Percentiles rank a stretch among this genome's conserved stretches.
phyloP scores from a whole-genome alignment of 2,888 invertebrate species.

The Agrilus cyanescens region DNA sequence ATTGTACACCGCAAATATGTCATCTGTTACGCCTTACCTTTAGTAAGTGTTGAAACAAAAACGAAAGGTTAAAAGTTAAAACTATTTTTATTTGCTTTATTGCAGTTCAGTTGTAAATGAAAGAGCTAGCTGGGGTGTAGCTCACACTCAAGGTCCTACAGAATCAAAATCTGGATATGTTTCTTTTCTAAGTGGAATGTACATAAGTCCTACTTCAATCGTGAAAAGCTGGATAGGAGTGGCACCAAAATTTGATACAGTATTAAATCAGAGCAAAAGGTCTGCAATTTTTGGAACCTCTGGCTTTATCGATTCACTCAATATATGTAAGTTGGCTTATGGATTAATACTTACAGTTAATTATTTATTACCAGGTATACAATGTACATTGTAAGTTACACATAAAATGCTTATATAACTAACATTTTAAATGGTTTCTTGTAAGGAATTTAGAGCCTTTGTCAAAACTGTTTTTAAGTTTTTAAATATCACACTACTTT shows the following conservation, averaged over 20 bases:
- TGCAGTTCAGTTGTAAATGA: conserved; percentile 43
- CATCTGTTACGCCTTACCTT: conserved; percentile 43
- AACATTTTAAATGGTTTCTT: conserved; percentile 13
- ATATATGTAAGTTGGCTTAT: conserved; percentile 44
- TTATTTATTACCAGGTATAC: too few species aligned
- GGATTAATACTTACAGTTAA: neutral
- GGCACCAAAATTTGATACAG: conserved; percentile 92
- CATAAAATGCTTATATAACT: too few species aligned
- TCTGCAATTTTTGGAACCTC: conserved; percentile 95
- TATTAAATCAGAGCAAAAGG: conserved; percentile 76
- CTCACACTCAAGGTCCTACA: conserved; percentile 87
- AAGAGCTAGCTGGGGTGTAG: conserved; percentile 65
- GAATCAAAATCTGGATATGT: conserved; percentile 97
- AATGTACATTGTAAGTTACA: too few species aligned
- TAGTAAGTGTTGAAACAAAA: conserved; percentile 39
- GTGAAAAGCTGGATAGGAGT: conserved; percentile 95
- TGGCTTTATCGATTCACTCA: conserved; percentile 86
- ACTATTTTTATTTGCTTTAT: conserved; percentile 5
- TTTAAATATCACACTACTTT: too few species aligned
- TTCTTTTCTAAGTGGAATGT: conserved; percentile 88
- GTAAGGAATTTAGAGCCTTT: conserved; percentile 37
- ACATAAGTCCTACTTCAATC: conserved; percentile 96
- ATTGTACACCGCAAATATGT: conserved; percentile 47
- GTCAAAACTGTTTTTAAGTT: conserved; percentile 13
- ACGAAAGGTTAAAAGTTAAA: conserved; percentile 13